Evolutionary conservation across 1,140 invertebrate species (phyloP).

Genomic region (Zaprionus lachaisei): DNA sequence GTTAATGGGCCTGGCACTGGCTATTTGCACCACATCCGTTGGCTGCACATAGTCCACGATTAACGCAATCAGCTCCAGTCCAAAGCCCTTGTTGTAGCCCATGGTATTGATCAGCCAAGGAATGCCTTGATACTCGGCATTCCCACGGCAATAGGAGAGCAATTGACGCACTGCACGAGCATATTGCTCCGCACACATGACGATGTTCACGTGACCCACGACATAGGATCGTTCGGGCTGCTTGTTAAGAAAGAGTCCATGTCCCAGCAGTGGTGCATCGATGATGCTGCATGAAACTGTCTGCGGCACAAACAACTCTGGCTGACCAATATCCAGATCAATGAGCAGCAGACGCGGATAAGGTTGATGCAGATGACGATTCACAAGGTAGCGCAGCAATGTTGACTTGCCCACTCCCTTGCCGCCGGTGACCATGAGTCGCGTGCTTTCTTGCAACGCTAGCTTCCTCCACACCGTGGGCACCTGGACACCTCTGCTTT

Average conservation of each 20-base stretch:
- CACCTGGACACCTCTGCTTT: constrained; percentile 62
- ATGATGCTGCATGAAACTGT: constrained; percentile 88
- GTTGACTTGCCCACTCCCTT: constrained; percentile 92
- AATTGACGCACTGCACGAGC: constrained; percentile 85
- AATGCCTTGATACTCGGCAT: constrained; percentile 69
- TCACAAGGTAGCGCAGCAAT: constrained; percentile 87
- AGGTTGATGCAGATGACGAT: constrained; percentile 85
- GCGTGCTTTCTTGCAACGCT: constrained; percentile 45
- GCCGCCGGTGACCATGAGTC: constrained; percentile 87
- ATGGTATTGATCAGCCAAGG: constrained; percentile 88
- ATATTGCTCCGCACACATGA: constrained; percentile 85
- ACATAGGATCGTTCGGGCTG: constrained; percentile 81
- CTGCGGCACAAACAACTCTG: constrained; percentile 89
- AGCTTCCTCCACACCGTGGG: constrained; percentile 74
- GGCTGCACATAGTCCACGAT: constrained; percentile 85
- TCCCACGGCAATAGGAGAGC: constrained; percentile 64
- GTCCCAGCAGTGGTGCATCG: constrained; percentile 88
- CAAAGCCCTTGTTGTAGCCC: constrained; percentile 87
- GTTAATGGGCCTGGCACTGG: constrained; percentile 82
- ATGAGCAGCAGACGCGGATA: constrained; percentile 86
- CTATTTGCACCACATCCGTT: constrained; percentile 86
- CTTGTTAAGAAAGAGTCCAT: constrained; percentile 86
- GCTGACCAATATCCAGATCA: constrained; percentile 92
- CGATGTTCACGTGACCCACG: constrained; percentile 86
- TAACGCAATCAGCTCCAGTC: constrained; percentile 85